Evolutionary conservation across 2,888 invertebrate genomes (phyloP).

Genomic region (Gymnosoma rotundatum): DNA sequence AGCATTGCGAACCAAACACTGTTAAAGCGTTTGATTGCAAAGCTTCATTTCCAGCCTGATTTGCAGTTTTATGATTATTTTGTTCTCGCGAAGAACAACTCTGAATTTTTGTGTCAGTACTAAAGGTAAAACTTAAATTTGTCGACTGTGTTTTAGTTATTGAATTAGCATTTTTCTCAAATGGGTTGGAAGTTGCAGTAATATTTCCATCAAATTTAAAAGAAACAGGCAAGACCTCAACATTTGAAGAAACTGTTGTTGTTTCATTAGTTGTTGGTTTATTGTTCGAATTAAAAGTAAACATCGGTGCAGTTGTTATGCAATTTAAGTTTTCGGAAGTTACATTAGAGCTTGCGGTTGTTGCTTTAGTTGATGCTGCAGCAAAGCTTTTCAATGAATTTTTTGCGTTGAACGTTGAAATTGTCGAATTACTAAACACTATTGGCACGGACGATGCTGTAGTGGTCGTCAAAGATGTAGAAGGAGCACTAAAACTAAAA

Average conservation of each 20-base stretch:
- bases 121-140: slow-evolving; percentile 18
- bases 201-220: slow-evolving; percentile 41
- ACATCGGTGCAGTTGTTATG: slow-evolving; percentile 17
- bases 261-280: slow-evolving; percentile 4
- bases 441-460: not conserved
- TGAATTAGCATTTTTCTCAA: slow-evolving; percentile 19
- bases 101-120: not conserved
- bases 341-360: slow-evolving; percentile 21
- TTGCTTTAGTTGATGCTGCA: slow-evolving; percentile 23
- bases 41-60: slow-evolving; percentile 30
- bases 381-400: slow-evolving; percentile 19
- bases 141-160: slow-evolving; percentile 1
- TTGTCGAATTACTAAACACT: slow-evolving; percentile 2
- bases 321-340: slow-evolving; percentile 5
- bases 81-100: not conserved
- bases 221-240: not conserved
- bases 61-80: not conserved
- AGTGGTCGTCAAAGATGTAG: slow-evolving; percentile 14
- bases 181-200: slow-evolving; percentile 41
- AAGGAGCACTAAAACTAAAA: slow-evolving; percentile 11
- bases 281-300: slow-evolving; percentile 48
- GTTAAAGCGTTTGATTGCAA: slow-evolving; percentile 21
- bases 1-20: not conserved
- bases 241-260: not conserved
- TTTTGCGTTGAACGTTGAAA: slow-evolving; percentile 8